A percentile compares a stretch with the other conserved stretches of the same genome.
phyloP scores from a whole-genome alignment of 2,888 invertebrate species.

The Tipula lateralis region DNA sequence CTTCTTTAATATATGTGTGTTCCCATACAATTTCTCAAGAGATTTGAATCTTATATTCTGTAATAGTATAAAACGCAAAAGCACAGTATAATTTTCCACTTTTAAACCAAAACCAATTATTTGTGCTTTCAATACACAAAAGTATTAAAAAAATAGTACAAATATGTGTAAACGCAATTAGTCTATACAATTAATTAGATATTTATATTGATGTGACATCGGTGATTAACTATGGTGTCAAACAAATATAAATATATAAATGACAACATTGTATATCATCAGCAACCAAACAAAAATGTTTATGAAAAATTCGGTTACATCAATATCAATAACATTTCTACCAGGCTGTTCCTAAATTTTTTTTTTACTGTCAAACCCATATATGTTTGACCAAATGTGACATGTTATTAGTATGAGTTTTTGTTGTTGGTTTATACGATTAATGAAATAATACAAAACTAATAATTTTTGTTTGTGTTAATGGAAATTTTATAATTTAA shows the following conservation, averaged over 20 bases:
- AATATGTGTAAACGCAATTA: neutral
- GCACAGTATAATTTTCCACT: no score
- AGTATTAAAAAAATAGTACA: no score
- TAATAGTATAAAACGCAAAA: no score
- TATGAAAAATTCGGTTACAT: neutral
- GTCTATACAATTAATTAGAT: neutral
- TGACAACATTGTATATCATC: neutral
- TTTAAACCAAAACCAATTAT: no score
- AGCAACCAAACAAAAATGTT: neutral
- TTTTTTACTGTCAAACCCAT: constrained; percentile 13
- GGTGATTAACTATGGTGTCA: neutral
- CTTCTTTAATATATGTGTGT: no score
- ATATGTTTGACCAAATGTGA: constrained; percentile 29
- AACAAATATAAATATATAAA: neutral
- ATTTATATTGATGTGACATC: neutral
- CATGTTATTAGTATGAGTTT: neutral
- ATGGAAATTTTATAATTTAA: neutral
- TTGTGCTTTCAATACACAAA: no score
- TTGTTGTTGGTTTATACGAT: neutral
- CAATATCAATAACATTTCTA: constrained; percentile 25
- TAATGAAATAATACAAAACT: neutral
- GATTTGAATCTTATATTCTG: no score
- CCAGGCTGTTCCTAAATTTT: neutral
- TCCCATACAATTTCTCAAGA: no score
- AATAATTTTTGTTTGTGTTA: neutral